Base-by-base conservation (phyloP, 2,888 invertebrate species). In the Physocephala rufipes region DNA sequence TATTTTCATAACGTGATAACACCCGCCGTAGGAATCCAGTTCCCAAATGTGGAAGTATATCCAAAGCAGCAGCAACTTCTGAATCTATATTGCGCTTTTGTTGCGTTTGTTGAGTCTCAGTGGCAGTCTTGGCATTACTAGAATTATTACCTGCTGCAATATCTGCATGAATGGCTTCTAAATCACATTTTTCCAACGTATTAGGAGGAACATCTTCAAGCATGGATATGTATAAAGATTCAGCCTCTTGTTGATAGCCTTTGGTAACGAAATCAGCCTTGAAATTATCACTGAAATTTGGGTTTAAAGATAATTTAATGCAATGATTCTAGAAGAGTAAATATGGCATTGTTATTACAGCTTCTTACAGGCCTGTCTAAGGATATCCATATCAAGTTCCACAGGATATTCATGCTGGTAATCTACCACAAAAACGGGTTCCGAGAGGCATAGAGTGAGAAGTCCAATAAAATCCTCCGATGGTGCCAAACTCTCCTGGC, bases 41-140 rank as follows among this genome's bases (percentile, higher is more conserved):
- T 0, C 95, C 95, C 63, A 95, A 87, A 85, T 95, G 90, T 2
- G 94, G 94, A 59, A 97, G 87, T 71, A 96, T 86, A 71, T 88
- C 88, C 30, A 87, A 78, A 43, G 89, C 87, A 26, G 84, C 82
- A 13, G 81, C 76, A 36, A 88, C 87, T 76, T 86, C 86, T 19
- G 81, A 72, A 71, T 88, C 87, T 55, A 88, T 80, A 69, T 85
- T 80, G 30, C 85, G 80, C 24, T 63, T 55, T 0, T 28, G 15
- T 43, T 28, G 51, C 61, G 67, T 19, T 55, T 66, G 53, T 45
- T 19, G 53, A 9, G 30, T 62, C 13, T 47, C 28, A 28, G n/a
- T 7, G 7, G 21, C 28, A 2, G 24, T 12, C 15, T 58, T 16
- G 24, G 15, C 13, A 49, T 61, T 7, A 45, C 21, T 49, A 16